phyloP scores from a whole-genome alignment of 2,113 vertebrate genomes.

The Sminthopsis crassicaudata region DNA sequence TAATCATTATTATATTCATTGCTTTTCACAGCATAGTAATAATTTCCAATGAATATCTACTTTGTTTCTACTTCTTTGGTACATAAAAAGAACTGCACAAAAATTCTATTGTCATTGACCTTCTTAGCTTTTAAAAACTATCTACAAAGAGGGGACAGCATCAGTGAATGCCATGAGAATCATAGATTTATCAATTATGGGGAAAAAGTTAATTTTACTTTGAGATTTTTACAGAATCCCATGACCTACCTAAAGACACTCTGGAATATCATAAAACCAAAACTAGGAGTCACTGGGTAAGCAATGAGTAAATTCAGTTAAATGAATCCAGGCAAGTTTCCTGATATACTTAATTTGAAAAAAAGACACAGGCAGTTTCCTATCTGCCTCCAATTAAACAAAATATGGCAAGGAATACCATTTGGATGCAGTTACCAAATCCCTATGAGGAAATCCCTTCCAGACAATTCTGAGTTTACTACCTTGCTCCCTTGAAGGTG shows the following conservation, averaged over 20 bases:
- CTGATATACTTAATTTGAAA: background rate
- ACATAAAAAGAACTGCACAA: background rate
- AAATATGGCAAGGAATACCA: background rate
- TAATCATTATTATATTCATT: background rate
- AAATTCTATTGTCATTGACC: background rate
- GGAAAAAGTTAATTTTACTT: background rate
- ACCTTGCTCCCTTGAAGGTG: background rate
- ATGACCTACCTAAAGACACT: background rate
- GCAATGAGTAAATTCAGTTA: background rate
- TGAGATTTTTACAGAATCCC: background rate
- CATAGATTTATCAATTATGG: background rate
- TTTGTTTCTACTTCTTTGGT: background rate
- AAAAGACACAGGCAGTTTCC: background rate
- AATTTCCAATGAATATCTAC: background rate
- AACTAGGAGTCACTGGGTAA: background rate
- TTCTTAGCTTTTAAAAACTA: background rate
- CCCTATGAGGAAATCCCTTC: background rate
- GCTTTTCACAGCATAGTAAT: background rate
- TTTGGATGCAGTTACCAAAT: background rate
- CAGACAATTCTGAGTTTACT: background rate
- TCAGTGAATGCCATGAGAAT: background rate
- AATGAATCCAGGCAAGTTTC: background rate
- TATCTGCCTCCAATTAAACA: background rate
- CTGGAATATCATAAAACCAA: background rate
- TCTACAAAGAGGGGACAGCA: background rate